Base-by-base conservation (phyloP, 2,888 invertebrate genomes). In the Drosophila multiciliata region DNA sequence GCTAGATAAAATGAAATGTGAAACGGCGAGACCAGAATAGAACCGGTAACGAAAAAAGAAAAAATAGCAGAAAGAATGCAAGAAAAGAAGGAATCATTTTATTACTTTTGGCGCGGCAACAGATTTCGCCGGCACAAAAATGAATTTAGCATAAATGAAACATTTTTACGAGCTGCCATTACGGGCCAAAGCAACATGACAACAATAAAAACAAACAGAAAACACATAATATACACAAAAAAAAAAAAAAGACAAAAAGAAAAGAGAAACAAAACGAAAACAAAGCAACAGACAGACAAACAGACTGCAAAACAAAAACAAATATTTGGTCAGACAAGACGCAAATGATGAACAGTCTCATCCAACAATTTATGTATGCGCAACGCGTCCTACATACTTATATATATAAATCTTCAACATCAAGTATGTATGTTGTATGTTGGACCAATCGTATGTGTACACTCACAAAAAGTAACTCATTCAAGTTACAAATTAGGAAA, bases 111-210 rank as follows among this genome's bases (percentile, higher is more conserved):
- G 78, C 78, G 76, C 83, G 82, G 83, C 87, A 86, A 87, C 83
- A 87, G 87, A 87, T 87, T 87, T 85, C 52, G 79, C 72, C 71
- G 83, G 82, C 78, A 83, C 82, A 87, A 86, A 87, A 83, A 85
- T 87, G 85, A 87, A 82, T 87, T 87, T 87, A 83, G 87, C 88
- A 87, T 87, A 88, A 87, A 88, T 88, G 87, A 87, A 87, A 87
- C 87, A 87, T 87, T 87, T 87, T 87, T 87, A 87, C 87, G 87
- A 88, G 87, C 89, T 85, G 85, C 78, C 84, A 88, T 87, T 87
- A 87, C 87, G 76, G 78, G 68, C 63, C 71, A 75, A 76, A 67
- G 78, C 73, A 81, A 77, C 82, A 78, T 73, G 78, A 73, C 78
- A 82, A 82, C 82, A 81, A 77, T 77, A 79, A 81, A 72, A 71